Evolutionary conservation across 2,113 vertebrate genomes (phyloP).

Genomic region (Xyliphius kryptos): DNA sequence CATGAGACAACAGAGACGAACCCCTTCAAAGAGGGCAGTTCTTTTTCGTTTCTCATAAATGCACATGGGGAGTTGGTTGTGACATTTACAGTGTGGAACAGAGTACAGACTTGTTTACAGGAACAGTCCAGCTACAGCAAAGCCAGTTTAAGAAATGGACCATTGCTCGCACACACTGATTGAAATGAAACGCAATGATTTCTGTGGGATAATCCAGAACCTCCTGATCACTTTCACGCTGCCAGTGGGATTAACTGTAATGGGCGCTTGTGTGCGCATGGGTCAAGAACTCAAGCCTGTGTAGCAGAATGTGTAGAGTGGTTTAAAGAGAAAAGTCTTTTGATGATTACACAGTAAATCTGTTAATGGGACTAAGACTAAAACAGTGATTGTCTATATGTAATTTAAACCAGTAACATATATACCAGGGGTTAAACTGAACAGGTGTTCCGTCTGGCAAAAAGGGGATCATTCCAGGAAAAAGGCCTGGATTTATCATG

Average conservation of each 20-base stretch:
- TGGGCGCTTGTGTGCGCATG: too few species aligned
- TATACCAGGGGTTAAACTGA: too few species aligned
- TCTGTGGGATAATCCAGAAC: background rate
- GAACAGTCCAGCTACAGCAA: background rate
- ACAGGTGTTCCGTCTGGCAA: too few species aligned
- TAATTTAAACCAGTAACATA: too few species aligned
- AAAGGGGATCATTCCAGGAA: too few species aligned
- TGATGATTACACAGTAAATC: too few species aligned
- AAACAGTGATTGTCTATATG: too few species aligned
- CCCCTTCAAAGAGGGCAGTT: background rate
- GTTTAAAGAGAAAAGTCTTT: too few species aligned
- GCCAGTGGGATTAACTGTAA: background rate
- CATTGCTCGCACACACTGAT: background rate
- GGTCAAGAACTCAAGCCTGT: too few species aligned
- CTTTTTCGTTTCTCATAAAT: background rate
- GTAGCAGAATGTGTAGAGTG: too few species aligned
- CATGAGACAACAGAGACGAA: background rate
- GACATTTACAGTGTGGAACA: background rate
- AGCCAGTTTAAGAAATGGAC: background rate
- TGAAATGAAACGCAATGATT: background rate
- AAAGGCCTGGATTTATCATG: too few species aligned
- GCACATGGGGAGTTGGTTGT: background rate
- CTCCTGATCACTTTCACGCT: background rate
- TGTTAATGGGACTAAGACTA: too few species aligned
- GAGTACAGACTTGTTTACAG: background rate